These are phyloP conservation scores for Cydia amplana DNA, from an alignment of 1,140 invertebrate species.

Conservation along the genomic window DNA sequence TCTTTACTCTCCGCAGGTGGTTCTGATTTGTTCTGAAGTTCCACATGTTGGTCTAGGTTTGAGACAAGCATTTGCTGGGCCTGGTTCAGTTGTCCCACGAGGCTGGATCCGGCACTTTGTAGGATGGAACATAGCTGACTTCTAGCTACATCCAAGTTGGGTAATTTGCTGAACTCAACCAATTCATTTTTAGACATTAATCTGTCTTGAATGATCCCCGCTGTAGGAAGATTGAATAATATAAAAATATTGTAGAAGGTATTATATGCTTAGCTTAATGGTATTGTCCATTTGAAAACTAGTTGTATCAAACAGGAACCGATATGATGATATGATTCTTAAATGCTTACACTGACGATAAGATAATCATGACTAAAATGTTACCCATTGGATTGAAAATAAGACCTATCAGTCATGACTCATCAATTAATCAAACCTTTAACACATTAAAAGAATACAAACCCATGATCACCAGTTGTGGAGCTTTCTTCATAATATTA, in stretches of 20 bases:
- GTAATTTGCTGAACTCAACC: slow-evolving; percentile 82
- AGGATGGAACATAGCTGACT: slow-evolving; percentile 83
- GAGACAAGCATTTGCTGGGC: slow-evolving; percentile 84
- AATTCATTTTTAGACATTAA: slow-evolving; percentile 85
- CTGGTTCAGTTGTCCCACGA: slow-evolving; percentile 84
- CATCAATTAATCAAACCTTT: not conserved
- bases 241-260: slow-evolving; percentile 18
- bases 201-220: slow-evolving; percentile 83
- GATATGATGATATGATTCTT: no score
- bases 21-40: slow-evolving; percentile 49
- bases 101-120: slow-evolving; percentile 81
- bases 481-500: slow-evolving; percentile 82
- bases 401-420: no score
- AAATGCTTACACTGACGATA: no score
- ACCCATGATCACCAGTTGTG: slow-evolving; percentile 84
- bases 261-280: no score
- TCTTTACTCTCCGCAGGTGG: slow-evolving; percentile 14
- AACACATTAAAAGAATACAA: slow-evolving; percentile 49
- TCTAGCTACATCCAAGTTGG: slow-evolving; percentile 81
- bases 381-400: no score
- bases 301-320: no score
- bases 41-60: slow-evolving; percentile 79
- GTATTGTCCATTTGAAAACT: no score
- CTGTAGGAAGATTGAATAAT: slow-evolving; percentile 70
- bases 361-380: no score